A percentile compares a stretch with the other conserved stretches of the same genome.
phyloP scores from a whole-genome alignment of 2,113 vertebrate genomes.

The Triplophysa dalaica region DNA sequence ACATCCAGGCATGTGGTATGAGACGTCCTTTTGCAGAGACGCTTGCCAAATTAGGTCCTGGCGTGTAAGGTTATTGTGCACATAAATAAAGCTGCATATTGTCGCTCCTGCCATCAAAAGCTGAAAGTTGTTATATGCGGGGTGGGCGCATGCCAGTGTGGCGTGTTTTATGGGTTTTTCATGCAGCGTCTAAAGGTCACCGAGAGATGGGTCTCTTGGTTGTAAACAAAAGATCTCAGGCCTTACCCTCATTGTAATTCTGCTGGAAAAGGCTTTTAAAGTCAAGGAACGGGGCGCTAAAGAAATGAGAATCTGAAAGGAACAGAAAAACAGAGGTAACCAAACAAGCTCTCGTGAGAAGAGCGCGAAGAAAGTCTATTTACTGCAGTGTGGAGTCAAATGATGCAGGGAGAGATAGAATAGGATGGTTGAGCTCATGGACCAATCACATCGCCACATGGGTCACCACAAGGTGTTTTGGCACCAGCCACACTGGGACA shows the following conservation, averaged over 20 bases:
- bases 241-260: slow-evolving; percentile 72
- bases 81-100: slow-evolving; percentile 24
- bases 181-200: slow-evolving; percentile 66
- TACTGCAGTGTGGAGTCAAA: not conserved
- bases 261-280: slow-evolving; percentile 71
- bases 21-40: slow-evolving; percentile 16
- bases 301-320: slow-evolving; percentile 61
- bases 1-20: not conserved
- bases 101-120: not conserved
- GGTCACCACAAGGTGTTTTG: slow-evolving; percentile 54
- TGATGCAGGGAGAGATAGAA: not conserved
- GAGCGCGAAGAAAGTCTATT: not conserved
- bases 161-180: slow-evolving; percentile 62
- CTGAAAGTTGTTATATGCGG: slow-evolving; percentile 39
- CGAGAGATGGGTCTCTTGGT: slow-evolving; percentile 29
- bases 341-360: not conserved
- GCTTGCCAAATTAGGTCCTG: not conserved
- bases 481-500: slow-evolving; percentile 62
- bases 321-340: slow-evolving; percentile 19
- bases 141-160: slow-evolving; percentile 56
- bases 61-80: not conserved
- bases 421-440: not conserved
- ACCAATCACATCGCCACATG: slow-evolving; percentile 32
- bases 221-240: slow-evolving; percentile 21
- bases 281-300: slow-evolving; percentile 69